These are phyloP conservation scores for Andricus curvator DNA, from an alignment of 2,888 invertebrate species.

Conservation along the genomic window DNA sequence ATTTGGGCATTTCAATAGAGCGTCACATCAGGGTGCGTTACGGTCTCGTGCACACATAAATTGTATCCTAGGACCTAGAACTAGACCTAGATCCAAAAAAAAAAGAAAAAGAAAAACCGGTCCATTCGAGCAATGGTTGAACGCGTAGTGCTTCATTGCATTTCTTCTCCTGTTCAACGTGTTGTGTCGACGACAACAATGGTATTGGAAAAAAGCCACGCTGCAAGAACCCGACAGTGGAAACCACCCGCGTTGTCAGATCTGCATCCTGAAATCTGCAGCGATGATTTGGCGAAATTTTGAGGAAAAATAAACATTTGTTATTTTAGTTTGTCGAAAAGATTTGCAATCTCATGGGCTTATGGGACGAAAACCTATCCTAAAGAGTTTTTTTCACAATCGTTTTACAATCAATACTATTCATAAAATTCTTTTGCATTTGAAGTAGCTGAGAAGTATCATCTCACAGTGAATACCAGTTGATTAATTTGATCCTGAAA, in stretches of 20 bases:
- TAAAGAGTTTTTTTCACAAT: constrained; percentile 14
- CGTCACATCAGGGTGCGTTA: constrained; percentile 2
- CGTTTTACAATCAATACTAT: constrained; percentile 2
- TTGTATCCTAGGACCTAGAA: constrained; percentile 8
- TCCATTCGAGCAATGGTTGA: constrained; percentile 22
- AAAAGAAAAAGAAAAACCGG: constrained; percentile 25
- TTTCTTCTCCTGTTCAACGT: constrained; percentile 44
- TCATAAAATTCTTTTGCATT: constrained; percentile 1
- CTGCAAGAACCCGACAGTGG: constrained; percentile 45
- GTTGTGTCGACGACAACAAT: constrained; percentile 61
- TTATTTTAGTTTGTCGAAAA: constrained; percentile 33
- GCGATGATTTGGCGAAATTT: constrained; percentile 46
- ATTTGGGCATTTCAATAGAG: not conserved
- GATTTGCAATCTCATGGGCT: constrained; percentile 9
- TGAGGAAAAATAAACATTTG: constrained; percentile 27
- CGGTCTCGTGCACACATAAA: constrained; percentile 21
- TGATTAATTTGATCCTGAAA: too few relatives aligned
- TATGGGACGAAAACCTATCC: not conserved
- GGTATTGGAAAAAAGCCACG: constrained; percentile 47
- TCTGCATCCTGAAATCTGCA: constrained; percentile 56
- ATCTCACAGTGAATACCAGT: too few relatives aligned
- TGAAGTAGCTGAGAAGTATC: too few relatives aligned
- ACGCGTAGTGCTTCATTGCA: constrained; percentile 43
- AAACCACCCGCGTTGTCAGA: constrained; percentile 66
- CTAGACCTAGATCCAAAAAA: not conserved